Conservation (phyloP, 2,113 vertebrate genomes). For the Theristicus caerulescens region DNA sequence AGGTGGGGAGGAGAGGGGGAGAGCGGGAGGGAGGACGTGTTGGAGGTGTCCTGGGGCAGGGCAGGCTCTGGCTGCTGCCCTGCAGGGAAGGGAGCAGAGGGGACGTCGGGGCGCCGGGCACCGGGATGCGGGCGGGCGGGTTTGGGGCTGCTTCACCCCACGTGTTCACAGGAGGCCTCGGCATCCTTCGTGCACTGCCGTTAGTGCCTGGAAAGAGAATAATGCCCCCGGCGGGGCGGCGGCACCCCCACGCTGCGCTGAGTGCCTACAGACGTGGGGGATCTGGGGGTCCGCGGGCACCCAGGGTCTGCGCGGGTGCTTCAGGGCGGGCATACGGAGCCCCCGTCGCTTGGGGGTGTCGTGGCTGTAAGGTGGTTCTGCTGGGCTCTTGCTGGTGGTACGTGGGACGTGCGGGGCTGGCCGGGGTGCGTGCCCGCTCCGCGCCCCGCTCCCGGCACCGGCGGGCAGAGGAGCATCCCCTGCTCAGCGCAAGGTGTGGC, state of each 20-base stretch:
- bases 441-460: background rate
- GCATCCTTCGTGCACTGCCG: background rate
- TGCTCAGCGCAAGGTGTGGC: background rate
- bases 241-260: background rate
- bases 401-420: background rate
- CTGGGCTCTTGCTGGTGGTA: background rate
- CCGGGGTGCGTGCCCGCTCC: background rate
- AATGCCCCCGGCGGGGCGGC: background rate
- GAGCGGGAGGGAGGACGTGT: background rate
- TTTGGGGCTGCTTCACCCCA: background rate
- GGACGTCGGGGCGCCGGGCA: accelerated
- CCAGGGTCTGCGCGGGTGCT: accelerated
- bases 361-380: background rate
- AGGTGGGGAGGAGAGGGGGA: background rate
- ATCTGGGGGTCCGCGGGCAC: accelerated
- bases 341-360: background rate
- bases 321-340: accelerated
- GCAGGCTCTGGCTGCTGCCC: background rate
- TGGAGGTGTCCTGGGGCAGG: background rate
- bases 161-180: background rate
- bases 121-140: background rate
- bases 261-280: accelerated
- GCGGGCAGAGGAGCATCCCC: background rate
- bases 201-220: constrained; percentile 12
- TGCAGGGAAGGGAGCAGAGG: background rate